Evolutionary conservation across 2,888 invertebrate species (phyloP).

Genomic region (Eristalis tenax): DNA sequence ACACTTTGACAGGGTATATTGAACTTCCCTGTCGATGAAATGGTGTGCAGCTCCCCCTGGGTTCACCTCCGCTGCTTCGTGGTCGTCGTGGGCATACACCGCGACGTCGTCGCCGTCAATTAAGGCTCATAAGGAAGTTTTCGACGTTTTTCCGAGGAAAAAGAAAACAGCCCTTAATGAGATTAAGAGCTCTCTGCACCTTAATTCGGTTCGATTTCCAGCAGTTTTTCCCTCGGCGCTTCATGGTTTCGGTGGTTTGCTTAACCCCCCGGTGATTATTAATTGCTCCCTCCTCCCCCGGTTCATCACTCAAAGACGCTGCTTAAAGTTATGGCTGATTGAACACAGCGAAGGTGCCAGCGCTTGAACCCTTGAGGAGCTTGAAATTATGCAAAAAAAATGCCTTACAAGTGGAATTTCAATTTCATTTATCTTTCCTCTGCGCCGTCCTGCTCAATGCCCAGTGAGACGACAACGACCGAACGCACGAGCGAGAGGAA

Average conservation of each 20-base stretch:
- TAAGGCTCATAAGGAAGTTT: conserved; percentile 64
- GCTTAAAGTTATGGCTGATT: conserved; percentile 57
- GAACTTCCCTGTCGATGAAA: conserved; percentile 24
- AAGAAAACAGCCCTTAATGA: conserved; percentile 59
- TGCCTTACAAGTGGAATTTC: conserved; percentile 25
- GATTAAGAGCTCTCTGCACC: conserved; percentile 61
- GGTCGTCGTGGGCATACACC: neutral
- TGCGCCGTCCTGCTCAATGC: too few species aligned
- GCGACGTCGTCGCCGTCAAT: conserved; percentile 13
- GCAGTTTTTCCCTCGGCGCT: neutral
- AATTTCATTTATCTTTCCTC: conserved; percentile 43
- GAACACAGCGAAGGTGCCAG: conserved; percentile 42
- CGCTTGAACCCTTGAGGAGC: conserved; percentile 17
- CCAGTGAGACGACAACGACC: neutral
- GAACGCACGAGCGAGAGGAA: conserved; percentile 16
- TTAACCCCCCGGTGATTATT: conserved; percentile 51
- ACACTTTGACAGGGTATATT: conserved; percentile 33
- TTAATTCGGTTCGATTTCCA: conserved; percentile 59
- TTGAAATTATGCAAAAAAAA: conserved; percentile 20
- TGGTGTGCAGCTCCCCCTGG: neutral
- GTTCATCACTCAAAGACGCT: conserved; percentile 21
- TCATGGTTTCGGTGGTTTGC: conserved; percentile 13
- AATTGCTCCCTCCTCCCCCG: conserved; percentile 27
- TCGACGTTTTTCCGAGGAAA: conserved; percentile 45
- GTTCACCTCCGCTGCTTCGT: neutral